Percentiles rank a stretch among this genome's conserved stretches.
phyloP scores from a whole-genome alignment of 2,797 vertebrate genomes.

The Dromococcyx pavoninus region DNA sequence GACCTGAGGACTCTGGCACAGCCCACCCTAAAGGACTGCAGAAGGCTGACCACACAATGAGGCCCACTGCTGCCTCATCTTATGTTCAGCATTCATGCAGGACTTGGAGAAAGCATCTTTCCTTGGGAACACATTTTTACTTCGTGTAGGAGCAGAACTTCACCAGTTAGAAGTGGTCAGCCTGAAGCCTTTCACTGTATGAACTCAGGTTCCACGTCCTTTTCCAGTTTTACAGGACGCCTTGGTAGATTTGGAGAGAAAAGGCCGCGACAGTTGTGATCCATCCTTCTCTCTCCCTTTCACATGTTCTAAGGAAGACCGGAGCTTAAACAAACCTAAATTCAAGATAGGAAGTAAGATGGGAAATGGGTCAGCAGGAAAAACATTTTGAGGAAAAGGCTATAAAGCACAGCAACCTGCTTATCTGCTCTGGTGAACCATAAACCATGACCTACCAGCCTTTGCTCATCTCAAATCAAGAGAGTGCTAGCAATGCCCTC shows the following conservation, averaged over 20 bases:
- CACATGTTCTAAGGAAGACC: neutral
- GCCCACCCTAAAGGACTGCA: neutral
- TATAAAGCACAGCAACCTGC: neutral
- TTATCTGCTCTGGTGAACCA: neutral
- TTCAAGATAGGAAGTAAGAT: neutral
- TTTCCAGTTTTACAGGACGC: no score
- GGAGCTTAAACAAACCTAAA: neutral
- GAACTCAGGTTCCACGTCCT: neutral
- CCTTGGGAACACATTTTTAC: neutral
- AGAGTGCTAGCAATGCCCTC: rapidly evolving
- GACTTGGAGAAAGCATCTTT: neutral
- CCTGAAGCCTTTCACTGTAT: neutral
- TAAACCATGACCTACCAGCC: neutral
- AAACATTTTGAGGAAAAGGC: neutral
- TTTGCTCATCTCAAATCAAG: rapidly evolving
- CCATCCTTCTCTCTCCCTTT: neutral
- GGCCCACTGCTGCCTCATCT: neutral
- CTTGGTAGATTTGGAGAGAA: neutral
- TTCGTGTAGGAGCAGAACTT: neutral
- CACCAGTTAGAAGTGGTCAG: rapidly evolving
- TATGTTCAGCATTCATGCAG: rapidly evolving
- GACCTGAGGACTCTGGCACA: neutral
- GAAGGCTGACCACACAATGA: no score
- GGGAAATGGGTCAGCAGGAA: neutral
- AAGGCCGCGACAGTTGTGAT: neutral